Conservation (phyloP, 2,888 invertebrate species). For the Cheilosia grossa region DNA sequence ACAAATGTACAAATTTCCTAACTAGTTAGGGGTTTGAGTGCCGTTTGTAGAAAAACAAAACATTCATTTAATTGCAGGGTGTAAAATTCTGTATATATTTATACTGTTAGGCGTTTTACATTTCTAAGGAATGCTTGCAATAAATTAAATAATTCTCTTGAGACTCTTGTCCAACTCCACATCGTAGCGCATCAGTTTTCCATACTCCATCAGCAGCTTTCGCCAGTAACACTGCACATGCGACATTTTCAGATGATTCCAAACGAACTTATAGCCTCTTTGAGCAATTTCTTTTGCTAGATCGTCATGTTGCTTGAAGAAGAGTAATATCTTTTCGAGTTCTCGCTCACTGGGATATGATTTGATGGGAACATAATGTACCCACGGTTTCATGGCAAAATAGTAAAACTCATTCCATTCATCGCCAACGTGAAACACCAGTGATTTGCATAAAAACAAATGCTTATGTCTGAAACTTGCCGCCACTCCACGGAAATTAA, state of each 20-base stretch:
- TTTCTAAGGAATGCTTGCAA: slow-evolving; percentile 15
- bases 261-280: slow-evolving; percentile 92
- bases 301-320: slow-evolving; percentile 90
- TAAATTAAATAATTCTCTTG: slow-evolving; percentile 83
- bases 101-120: slow-evolving; percentile 35
- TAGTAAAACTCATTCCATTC: slow-evolving; percentile 99
- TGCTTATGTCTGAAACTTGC: slow-evolving; percentile 99
- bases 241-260: slow-evolving; percentile 91
- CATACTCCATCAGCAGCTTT: slow-evolving; percentile 89
- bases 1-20: too few species aligned
- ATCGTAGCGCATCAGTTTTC: slow-evolving; percentile 88
- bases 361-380: slow-evolving; percentile 95
- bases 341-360: slow-evolving; percentile 87
- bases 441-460: slow-evolving; percentile 94
- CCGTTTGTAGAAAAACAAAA: too few species aligned
- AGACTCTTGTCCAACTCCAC: slow-evolving; percentile 86
- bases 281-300: slow-evolving; percentile 91
- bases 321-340: slow-evolving; percentile 89
- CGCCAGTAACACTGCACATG: slow-evolving; percentile 95
- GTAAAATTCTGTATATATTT: slow-evolving; percentile 33
- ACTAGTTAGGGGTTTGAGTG: too few species aligned
- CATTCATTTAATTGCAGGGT: slow-evolving; percentile 22
- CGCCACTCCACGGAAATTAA: slow-evolving; percentile 98
- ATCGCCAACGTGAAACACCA: slow-evolving; percentile 96
- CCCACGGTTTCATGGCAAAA: slow-evolving; percentile 94